phyloP scores from a whole-genome alignment of 1,140 invertebrate species.

The Drosophila bifasciata region DNA sequence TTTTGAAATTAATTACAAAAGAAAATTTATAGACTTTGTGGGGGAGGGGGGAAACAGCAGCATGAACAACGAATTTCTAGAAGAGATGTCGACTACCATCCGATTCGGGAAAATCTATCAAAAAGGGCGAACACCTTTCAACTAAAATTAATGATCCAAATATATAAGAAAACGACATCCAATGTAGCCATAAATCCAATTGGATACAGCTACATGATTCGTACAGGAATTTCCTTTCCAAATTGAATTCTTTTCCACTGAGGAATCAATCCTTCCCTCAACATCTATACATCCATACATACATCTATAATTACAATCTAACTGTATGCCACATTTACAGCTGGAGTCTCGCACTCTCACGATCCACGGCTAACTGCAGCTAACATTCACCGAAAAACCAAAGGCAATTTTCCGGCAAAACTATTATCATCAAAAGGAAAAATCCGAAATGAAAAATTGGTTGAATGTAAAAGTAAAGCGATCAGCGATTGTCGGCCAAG shows the following conservation, averaged over 20 bases:
- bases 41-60: not conserved
- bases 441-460: slow-evolving; percentile 59
- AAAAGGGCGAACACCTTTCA: not conserved
- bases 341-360: slow-evolving; percentile 11
- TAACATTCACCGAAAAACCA: slow-evolving; percentile 51
- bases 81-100: slow-evolving; percentile 45
- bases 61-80: slow-evolving; percentile 44
- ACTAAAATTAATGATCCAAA: not conserved
- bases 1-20: slow-evolving; percentile 47
- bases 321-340: slow-evolving; percentile 12
- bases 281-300: slow-evolving; percentile 3
- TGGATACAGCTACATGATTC: not conserved
- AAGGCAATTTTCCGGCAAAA: slow-evolving; percentile 62
- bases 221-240: not conserved
- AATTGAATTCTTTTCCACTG: slow-evolving; percentile 28
- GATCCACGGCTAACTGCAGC: slow-evolving; percentile 7
- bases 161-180: not conserved
- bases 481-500: slow-evolving; percentile 48
- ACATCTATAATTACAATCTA: slow-evolving; percentile 55
- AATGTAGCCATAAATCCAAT: not conserved
- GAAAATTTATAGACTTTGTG: slow-evolving; percentile 1
- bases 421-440: slow-evolving; percentile 56
- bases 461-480: slow-evolving; percentile 74
- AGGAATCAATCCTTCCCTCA: slow-evolving; percentile 31
- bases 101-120: slow-evolving; percentile 4